These are phyloP conservation scores for Calidris pygmaea DNA, from an alignment of 2,113 vertebrate genomes.

Conservation along the genomic window DNA sequence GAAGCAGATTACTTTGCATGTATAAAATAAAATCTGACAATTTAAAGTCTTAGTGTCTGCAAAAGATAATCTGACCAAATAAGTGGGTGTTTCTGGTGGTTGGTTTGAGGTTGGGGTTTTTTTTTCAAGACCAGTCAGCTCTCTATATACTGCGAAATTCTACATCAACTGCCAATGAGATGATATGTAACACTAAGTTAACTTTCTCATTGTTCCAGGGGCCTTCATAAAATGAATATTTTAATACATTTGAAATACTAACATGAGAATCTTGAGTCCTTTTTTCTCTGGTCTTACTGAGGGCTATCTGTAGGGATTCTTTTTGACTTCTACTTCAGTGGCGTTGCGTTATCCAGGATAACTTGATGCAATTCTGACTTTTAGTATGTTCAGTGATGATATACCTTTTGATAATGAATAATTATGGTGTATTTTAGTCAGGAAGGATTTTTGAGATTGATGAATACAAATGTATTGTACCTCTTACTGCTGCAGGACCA, in stretches of 20 bases:
- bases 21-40: slow-evolving; percentile 41
- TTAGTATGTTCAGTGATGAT: background rate
- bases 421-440: background rate
- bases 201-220: background rate
- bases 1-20: slow-evolving; percentile 44
- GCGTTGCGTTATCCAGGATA: background rate
- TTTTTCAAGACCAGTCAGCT: background rate
- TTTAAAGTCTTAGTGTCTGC: slow-evolving; percentile 6
- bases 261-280: background rate
- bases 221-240: background rate
- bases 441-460: background rate
- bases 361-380: background rate
- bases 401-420: background rate
- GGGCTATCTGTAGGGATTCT: background rate
- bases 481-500: background rate
- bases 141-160: background rate
- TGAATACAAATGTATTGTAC: background rate
- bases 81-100: background rate
- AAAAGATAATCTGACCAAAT: slow-evolving; percentile 29
- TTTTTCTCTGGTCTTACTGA: background rate
- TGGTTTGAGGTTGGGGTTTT: background rate
- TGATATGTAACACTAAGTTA: background rate
- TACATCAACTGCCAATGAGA: background rate
- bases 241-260: background rate
- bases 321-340: background rate